Conservation (phyloP, 2,113 vertebrate species). For the Melierax canorus region DNA sequence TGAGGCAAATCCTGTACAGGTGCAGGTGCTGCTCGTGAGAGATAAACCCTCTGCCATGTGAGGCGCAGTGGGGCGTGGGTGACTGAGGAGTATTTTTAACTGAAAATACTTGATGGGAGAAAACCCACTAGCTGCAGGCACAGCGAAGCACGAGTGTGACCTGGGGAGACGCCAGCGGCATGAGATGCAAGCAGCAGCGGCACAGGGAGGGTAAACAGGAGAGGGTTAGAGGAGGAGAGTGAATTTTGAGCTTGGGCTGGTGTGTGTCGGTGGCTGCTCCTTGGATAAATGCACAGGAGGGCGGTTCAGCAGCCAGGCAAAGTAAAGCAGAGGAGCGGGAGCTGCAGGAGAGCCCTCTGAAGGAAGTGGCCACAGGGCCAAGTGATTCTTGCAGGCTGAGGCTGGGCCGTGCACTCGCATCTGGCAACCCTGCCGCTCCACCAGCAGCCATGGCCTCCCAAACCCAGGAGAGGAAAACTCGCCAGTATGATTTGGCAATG, state of each 20-base stretch:
- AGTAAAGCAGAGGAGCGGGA: not conserved
- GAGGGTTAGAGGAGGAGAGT: not conserved
- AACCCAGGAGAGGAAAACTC: not conserved
- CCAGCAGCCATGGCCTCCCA: not conserved
- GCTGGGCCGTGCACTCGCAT: rapidly evolving
- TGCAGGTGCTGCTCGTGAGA: not conserved
- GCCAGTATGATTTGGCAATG: not conserved
- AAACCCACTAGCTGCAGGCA: not conserved
- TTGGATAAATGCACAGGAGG: not conserved
- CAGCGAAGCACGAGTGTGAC: rapidly evolving
- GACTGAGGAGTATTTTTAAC: not conserved
- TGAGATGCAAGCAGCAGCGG: not conserved
- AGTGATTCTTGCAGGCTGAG: not conserved
- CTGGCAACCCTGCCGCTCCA: not conserved
- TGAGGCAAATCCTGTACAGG: not conserved
- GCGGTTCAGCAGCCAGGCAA: not conserved
- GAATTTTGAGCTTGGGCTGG: not conserved
- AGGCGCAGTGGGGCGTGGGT: rapidly evolving
- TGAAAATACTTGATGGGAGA: not conserved
- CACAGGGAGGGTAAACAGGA: not conserved
- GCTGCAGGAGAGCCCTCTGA: not conserved
- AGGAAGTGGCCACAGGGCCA: not conserved
- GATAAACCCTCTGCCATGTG: not conserved
- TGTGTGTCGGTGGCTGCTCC: not conserved
- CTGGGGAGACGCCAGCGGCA: too few species aligned